These are phyloP conservation scores for Sapajus apella DNA, from an alignment of 2,113 vertebrate species.

Conservation along the genomic window DNA sequence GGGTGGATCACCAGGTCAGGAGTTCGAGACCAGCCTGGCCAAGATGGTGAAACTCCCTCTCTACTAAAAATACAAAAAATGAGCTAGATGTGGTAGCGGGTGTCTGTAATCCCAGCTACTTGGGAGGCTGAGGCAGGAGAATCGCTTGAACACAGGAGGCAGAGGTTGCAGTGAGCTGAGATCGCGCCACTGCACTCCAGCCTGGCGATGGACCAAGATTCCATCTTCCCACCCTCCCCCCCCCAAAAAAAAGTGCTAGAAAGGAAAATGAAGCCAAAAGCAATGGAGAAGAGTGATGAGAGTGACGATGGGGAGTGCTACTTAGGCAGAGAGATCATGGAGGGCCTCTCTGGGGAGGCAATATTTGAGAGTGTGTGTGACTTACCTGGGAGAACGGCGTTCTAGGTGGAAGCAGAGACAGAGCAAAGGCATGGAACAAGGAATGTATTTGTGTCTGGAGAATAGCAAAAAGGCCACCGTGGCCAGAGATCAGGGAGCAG, in stretches of 20 bases:
- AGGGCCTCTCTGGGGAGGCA: neutral
- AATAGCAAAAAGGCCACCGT: neutral
- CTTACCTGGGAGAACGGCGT: neutral
- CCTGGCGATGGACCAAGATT: too few species aligned
- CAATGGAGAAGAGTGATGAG: neutral
- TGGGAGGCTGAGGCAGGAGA: too few species aligned
- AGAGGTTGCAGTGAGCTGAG: too few species aligned
- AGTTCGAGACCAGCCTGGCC: too few species aligned
- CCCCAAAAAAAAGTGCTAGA: neutral
- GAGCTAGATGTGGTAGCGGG: too few species aligned
- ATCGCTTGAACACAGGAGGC: too few species aligned
- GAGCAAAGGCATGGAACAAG: neutral
- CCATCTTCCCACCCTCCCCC: too few species aligned
- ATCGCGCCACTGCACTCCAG: too few species aligned
- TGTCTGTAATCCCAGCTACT: too few species aligned
- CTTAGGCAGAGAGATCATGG: neutral
- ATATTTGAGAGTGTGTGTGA: neutral
- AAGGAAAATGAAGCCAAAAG: neutral
- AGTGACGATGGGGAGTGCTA: neutral
- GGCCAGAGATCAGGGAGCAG: neutral
- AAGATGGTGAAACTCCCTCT: too few species aligned
- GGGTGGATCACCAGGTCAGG: too few species aligned
- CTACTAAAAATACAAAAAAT: too few species aligned
- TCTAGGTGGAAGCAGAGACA: neutral
- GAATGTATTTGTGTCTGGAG: neutral